Percentiles rank a stretch among this genome's conserved stretches.
Conservation (phyloP, 1,140 invertebrate genomes). For the Elysia chlorotica region DNA sequence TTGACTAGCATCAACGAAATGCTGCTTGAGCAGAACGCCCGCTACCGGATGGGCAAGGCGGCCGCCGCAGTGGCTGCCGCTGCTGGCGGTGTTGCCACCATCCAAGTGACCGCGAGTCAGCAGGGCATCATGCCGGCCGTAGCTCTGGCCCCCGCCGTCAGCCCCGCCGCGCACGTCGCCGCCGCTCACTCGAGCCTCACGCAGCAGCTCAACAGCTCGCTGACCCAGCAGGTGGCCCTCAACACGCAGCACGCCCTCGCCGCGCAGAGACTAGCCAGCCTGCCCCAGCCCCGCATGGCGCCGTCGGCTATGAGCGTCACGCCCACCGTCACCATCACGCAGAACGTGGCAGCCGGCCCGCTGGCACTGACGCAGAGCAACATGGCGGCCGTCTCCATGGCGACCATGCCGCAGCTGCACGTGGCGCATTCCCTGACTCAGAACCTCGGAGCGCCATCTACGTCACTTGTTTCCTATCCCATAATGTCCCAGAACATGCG, state of each 20-base stretch:
- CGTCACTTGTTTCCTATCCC: slow-evolving; percentile 74
- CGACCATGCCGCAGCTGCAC: slow-evolving; percentile 57
- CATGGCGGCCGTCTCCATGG: slow-evolving; percentile 52
- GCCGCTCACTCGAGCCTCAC: slow-evolving; percentile 31
- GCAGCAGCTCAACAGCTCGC: slow-evolving; percentile 36
- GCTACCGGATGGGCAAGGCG: slow-evolving; percentile 70
- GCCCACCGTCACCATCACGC: slow-evolving; percentile 17
- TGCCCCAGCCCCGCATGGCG: slow-evolving; percentile 41
- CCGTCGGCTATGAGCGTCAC: slow-evolving; percentile 31
- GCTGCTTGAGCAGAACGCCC: slow-evolving; percentile 80
- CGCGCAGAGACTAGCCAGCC: slow-evolving; percentile 42
- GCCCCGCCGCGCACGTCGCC: slow-evolving; percentile 30
- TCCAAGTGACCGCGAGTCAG: slow-evolving; percentile 21
- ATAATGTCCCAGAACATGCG: slow-evolving; percentile 71
- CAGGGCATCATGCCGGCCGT: slow-evolving; percentile 36
- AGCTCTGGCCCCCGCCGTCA: slow-evolving; percentile 30
- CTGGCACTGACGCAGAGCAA: slow-evolving; percentile 47
- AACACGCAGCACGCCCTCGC: slow-evolving; percentile 48
- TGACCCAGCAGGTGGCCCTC: slow-evolving; percentile 57
- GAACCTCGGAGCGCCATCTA: slow-evolving; percentile 61
- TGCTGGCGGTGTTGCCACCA: no score
- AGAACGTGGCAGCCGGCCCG: not conserved
- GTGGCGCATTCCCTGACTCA: slow-evolving; percentile 53
- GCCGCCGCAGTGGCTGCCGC: no score
- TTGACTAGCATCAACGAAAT: slow-evolving; percentile 82